Evolutionary conservation across 2,888 invertebrate species (phyloP), one percentile per base, ranked within the genome.

Genomic region (Cantharis rustica): DNA sequence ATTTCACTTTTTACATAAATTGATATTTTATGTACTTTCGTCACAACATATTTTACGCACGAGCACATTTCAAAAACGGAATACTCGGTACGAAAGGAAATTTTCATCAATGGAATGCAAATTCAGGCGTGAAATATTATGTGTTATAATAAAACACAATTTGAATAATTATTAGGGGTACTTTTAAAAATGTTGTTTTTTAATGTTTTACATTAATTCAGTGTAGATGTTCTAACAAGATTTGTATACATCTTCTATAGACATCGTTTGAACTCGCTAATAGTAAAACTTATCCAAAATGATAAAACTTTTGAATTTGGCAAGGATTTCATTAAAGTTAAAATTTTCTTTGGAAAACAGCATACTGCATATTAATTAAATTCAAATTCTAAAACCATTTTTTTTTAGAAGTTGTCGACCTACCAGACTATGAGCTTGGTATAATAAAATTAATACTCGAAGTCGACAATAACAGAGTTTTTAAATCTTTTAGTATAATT

Each of bases 1-100:
- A 68, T 17, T 61, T 69, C 69, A 75, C 31, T 72, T 75, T 75
- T 72, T 73, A 64, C 70, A 72, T 76, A 76, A 76, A 76, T 76
- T 73, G 73, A 76, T 73, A 26, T 76, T 73, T 76, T 76, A 73
- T 72, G 75, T 69, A 76, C 69, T 66, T 66, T 66, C n/a, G 16
- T 66, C 20, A 66, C 64, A 16, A 17, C 13, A 66, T 66, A 66
- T 66, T 66, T 66, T 66, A 20, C 16, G 64, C 17, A 64, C 20
- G 64, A 20, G n/a, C n/a, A 16, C 64, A 20, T 66, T 63, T 64
- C n/a, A 20, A 13, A 1, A 66, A 20, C 64, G 11, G 63, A 16
- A 63, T 63, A n/a, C 47, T 13, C 11, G 11, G 4, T 31, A 31
- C 31, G 13, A 13, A 31, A 31, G 11, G 13, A n/a, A n/a, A 13